These are phyloP conservation scores for Podarcis muralis DNA, from an alignment of 2,113 vertebrate genomes.

Conservation along the genomic window DNA sequence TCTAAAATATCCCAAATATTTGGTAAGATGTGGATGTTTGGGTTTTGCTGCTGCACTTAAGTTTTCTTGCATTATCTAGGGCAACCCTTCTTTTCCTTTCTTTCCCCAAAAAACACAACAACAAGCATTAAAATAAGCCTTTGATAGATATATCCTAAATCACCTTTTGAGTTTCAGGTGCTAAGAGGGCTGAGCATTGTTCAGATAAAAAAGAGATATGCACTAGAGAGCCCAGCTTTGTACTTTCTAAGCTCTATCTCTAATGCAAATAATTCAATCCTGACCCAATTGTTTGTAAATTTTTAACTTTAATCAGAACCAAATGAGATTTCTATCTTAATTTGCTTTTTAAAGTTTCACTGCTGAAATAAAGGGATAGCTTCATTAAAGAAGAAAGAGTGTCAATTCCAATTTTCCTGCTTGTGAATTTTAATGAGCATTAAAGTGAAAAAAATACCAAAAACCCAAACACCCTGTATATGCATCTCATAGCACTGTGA, in stretches of 20 bases:
- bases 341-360: conserved; percentile 23
- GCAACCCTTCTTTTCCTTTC: not conserved
- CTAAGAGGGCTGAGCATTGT: not conserved
- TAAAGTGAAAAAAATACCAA: not conserved
- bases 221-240: not conserved
- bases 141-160: not conserved
- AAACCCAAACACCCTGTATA: not conserved
- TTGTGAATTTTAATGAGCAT: conserved; percentile 10
- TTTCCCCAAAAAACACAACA: not conserved
- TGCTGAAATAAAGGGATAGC: conserved; percentile 16
- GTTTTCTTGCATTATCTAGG: not conserved
- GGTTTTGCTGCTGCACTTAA: not conserved
- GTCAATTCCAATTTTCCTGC: not conserved
- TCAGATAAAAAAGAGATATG: conserved; percentile 20
- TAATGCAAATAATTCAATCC: conserved; percentile 29
- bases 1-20: not conserved
- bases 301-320: conserved; percentile 29
- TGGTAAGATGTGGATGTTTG: not conserved
- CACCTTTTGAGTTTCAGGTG: not conserved
- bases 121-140: not conserved
- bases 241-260: conserved; percentile 13
- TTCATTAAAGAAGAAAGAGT: conserved; percentile 9
- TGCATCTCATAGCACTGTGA: not conserved
- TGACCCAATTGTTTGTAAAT: conserved; percentile 36
- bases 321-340: conserved; percentile 31